A percentile compares a stretch with the other conserved stretches of the same genome.
Evolutionary conservation across 2,113 vertebrate species (phyloP).

Genomic region (Lampris incognitus): DNA sequence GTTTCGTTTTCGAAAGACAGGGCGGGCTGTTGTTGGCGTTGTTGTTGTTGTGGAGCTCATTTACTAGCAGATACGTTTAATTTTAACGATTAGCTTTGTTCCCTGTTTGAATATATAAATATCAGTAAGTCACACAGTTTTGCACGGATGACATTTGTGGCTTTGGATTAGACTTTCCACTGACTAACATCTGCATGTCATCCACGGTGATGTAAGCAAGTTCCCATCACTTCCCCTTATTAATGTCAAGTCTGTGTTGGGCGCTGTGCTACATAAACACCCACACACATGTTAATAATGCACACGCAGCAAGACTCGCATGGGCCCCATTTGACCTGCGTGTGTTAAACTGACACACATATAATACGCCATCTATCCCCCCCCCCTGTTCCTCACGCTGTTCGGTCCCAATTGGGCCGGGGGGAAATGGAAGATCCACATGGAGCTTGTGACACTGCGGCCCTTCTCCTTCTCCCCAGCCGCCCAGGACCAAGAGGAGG

Average conservation of each 20-base stretch:
- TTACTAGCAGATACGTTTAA: slow-evolving; percentile 44
- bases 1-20: slow-evolving; percentile 19
- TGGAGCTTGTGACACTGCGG: slow-evolving; percentile 68
- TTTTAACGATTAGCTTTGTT: slow-evolving; percentile 40
- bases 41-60: slow-evolving; percentile 18
- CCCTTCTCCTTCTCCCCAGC: slow-evolving; percentile 66
- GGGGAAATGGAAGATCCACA: slow-evolving; percentile 80
- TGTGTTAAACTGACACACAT: slow-evolving; percentile 80
- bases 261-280: slow-evolving; percentile 78
- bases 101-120: slow-evolving; percentile 49
- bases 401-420: slow-evolving; percentile 59
- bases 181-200: slow-evolving; percentile 77
- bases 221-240: slow-evolving; percentile 80
- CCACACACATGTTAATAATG: slow-evolving; percentile 82
- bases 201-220: slow-evolving; percentile 76
- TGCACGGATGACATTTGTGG: slow-evolving; percentile 36
- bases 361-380: slow-evolving; percentile 63
- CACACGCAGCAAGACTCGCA: slow-evolving; percentile 74
- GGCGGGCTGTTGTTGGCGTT: not conserved
- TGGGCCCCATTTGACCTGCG: slow-evolving; percentile 75
- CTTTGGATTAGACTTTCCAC: slow-evolving; percentile 48
- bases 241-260: slow-evolving; percentile 80
- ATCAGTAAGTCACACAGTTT: slow-evolving; percentile 36
- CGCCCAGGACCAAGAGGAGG: slow-evolving; percentile 67
- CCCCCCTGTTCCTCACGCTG: slow-evolving; percentile 40